Evolutionary conservation across 2,888 invertebrate genomes (phyloP), one percentile per base, ranked within the genome.

Genomic region (Papilio demoleus): DNA sequence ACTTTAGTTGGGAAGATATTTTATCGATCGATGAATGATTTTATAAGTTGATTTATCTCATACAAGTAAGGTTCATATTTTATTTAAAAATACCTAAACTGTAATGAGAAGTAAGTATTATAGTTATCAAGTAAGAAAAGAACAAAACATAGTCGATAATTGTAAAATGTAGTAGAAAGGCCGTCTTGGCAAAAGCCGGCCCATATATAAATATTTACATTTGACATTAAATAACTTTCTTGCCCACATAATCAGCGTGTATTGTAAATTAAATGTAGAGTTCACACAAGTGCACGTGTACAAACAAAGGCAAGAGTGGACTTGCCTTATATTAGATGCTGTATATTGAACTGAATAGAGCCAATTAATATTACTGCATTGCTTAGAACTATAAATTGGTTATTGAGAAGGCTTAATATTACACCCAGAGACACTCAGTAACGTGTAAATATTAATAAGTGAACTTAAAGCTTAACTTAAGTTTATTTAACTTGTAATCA

Each of bases 251-350:
- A 36, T 27, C 17, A n/a, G 27, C 34, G 58, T 65, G 68, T 59
- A 36, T 60, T 47, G 64, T 47, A 36, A 36, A 62, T 56, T 31
- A 17, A 56, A 58, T 12, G 42, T 56, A n/a, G 12, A 12, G 6
- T 31, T 45, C 34, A 58, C 53, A 58, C 56, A 12, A 22, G 62
- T 56, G 67, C 62, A 38, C 19, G 62, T 67, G 67, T 61, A 53
- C 19, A 61, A 53, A 67, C 50, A 61, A 61, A 67, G 19, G 34
- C n/a, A 19, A 27, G 6, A 5, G 14, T 50, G 47, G 53, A 38
- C 47, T 47, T 38, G 31, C 58, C 27, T n/a, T 56, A 17, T 27
- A 6, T 6, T 63, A 42, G 31, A 27, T 45, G 53, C 47, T 45
- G 38, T 63, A 27, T 12, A 58, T 47, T 38, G 45, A 31, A 60